phyloP scores from a whole-genome alignment of 2,797 vertebrate genomes.

The Tragopan temminckii region DNA sequence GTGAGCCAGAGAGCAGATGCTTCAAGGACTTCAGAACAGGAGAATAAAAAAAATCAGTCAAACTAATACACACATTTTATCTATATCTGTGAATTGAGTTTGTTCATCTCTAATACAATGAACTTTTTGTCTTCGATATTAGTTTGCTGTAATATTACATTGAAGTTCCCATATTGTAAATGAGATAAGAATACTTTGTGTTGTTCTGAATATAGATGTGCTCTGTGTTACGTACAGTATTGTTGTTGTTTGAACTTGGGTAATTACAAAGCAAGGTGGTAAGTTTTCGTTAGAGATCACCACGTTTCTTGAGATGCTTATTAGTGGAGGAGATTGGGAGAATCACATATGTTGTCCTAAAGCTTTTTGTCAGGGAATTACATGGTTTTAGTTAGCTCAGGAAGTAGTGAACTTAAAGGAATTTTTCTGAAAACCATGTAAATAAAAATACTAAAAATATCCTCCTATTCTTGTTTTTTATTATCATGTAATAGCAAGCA shows the following conservation, averaged over 20 bases:
- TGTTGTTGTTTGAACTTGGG: neutral
- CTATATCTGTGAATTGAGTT: neutral
- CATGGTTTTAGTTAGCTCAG: neutral
- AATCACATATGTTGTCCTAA: neutral
- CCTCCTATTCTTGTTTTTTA: neutral
- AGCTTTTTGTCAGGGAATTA: neutral
- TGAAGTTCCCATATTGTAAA: rapidly evolving
- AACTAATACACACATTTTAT: neutral
- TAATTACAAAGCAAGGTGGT: neutral
- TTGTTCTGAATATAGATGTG: neutral
- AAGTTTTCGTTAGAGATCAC: neutral
- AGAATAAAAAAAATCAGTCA: neutral
- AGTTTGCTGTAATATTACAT: neutral
- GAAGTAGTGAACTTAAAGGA: neutral
- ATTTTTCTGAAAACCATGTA: neutral
- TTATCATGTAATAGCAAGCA: neutral
- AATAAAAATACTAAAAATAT: neutral
- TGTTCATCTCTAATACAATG: neutral
- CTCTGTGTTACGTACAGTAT: neutral
- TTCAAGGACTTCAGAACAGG: neutral
- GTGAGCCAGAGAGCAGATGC: neutral
- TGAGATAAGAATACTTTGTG: neutral
- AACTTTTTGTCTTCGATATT: neutral
- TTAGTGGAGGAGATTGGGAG: neutral
- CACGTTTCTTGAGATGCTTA: neutral